These are phyloP conservation scores for Martes martes DNA, from an alignment of 2,113 vertebrate species.

Conservation along the genomic window DNA sequence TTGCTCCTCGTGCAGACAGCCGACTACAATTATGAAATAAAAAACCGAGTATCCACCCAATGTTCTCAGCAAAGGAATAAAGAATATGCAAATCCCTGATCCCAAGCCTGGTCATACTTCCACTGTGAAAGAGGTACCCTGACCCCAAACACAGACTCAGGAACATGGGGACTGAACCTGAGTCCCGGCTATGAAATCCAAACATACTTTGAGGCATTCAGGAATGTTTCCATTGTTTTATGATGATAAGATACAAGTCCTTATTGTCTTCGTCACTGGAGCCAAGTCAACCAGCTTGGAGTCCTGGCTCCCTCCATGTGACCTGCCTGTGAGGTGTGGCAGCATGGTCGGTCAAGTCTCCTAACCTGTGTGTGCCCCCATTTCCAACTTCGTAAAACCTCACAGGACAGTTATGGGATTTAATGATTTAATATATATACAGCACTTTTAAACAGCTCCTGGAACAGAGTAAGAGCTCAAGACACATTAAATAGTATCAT, in stretches of 20 bases:
- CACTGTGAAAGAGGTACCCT: not conserved
- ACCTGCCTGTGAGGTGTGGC: not conserved
- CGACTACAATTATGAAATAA: not conserved
- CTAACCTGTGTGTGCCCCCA: not conserved
- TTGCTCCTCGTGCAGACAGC: not conserved
- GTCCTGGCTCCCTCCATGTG: not conserved
- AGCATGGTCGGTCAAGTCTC: not conserved
- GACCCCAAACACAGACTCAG: not conserved
- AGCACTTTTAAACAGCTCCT: constrained; percentile 37
- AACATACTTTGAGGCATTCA: not conserved
- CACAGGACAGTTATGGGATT: not conserved
- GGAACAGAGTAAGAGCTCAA: constrained; percentile 36
- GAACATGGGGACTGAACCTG: not conserved
- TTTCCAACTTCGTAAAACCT: constrained; percentile 29
- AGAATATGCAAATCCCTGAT: not conserved
- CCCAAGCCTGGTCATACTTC: not conserved
- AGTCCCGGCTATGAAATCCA: not conserved
- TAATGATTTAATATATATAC: constrained; percentile 40
- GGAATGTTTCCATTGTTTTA: not conserved
- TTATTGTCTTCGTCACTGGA: not conserved
- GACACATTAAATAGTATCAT: constrained; percentile 11
- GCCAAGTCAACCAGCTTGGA: not conserved
- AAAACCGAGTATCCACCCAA: not conserved
- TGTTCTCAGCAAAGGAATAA: not conserved
- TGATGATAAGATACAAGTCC: not conserved